Conservation (phyloP, 1,140 invertebrate species). For the Hermetia illucens region DNA sequence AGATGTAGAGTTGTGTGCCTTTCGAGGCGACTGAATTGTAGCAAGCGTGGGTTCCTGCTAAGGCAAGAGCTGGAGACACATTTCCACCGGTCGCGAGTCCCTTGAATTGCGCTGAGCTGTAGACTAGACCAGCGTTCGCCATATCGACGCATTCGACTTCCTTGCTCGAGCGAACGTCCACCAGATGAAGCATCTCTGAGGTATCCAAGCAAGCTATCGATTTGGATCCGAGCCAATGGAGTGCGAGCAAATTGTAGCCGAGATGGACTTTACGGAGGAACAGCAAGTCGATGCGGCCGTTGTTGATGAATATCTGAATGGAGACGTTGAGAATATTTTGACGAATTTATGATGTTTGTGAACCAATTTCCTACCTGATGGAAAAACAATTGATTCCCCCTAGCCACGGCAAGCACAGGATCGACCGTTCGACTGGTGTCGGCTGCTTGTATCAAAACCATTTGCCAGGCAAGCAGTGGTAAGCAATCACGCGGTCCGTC, state of each 20-base stretch:
- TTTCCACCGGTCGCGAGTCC: conserved; percentile 58
- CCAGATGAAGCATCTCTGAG: conserved; percentile 70
- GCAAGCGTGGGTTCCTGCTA: conserved; percentile 72
- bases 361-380: conserved; percentile 50
- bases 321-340: conserved; percentile 1
- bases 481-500: conserved; percentile 50
- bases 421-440: conserved; percentile 59
- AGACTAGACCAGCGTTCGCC: conserved; percentile 72
- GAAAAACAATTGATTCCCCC: conserved; percentile 66
- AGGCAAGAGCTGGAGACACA: conserved; percentile 36
- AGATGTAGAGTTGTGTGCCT: conserved; percentile 65
- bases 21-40: conserved; percentile 78
- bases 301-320: conserved; percentile 20
- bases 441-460: conserved; percentile 69
- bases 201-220: conserved; percentile 75
- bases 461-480: conserved; percentile 84
- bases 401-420: conserved; percentile 74
- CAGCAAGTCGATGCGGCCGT: conserved; percentile 20
- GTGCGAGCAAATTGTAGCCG: conserved; percentile 50
- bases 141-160: conserved; percentile 73
- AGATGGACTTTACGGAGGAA: conserved; percentile 52
- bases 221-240: conserved; percentile 79
- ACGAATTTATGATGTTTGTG: background rate
- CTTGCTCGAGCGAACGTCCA: conserved; percentile 77
- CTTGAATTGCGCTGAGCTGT: conserved; percentile 87